Evolutionary conservation across 2,113 vertebrate genomes (phyloP).

Genomic region (Bombycilla garrulus): DNA sequence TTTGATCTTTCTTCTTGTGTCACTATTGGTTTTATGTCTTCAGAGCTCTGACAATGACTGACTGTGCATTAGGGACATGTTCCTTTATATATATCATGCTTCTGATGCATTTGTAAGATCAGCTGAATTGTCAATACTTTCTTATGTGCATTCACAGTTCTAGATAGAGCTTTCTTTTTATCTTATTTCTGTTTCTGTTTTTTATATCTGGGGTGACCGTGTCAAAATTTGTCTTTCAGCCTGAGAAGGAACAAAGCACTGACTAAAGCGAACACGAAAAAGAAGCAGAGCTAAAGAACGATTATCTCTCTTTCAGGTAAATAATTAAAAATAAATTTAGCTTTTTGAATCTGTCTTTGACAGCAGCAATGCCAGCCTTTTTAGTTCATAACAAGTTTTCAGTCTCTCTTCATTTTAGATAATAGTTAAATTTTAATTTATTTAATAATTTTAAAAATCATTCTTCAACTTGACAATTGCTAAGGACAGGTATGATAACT

Average conservation of each 20-base stretch:
- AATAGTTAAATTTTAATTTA: background rate
- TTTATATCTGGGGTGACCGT: background rate
- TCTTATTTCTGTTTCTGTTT: background rate
- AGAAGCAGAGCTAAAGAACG: background rate
- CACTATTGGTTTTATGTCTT: background rate
- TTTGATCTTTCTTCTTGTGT: background rate
- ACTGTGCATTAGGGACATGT: background rate
- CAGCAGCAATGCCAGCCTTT: background rate
- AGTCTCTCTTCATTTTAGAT: background rate
- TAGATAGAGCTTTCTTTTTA: background rate
- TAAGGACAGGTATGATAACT: background rate
- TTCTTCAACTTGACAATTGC: background rate
- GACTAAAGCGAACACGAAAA: background rate
- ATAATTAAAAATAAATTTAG: background rate
- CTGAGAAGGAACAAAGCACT: background rate
- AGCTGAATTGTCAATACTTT: background rate
- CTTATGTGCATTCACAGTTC: background rate
- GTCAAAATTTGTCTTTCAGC: constrained; percentile 2
- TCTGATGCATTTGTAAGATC: background rate
- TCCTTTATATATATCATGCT: background rate
- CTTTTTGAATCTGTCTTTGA: background rate
- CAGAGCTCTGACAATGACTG: background rate
- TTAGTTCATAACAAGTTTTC: background rate
- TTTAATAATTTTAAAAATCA: background rate
- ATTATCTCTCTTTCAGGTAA: background rate